These are phyloP conservation scores for Pterois miles DNA, from an alignment of 2,797 vertebrate genomes.

Conservation along the genomic window DNA sequence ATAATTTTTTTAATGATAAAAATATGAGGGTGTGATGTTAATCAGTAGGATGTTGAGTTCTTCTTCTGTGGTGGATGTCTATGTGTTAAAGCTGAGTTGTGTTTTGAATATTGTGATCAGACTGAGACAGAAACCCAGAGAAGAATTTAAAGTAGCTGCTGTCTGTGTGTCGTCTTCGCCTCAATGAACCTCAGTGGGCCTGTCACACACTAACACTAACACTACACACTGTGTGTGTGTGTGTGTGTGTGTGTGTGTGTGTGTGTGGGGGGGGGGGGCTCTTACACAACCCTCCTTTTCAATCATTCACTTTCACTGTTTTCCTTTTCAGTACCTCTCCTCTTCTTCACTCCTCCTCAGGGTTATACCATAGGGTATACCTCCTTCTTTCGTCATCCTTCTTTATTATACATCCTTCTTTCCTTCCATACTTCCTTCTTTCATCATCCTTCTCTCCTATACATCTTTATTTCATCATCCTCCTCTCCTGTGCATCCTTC, in stretches of 20 bases:
- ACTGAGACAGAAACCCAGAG: background rate
- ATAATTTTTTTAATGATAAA: no score
- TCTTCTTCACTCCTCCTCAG: background rate
- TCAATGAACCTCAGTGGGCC: constrained; percentile 26
- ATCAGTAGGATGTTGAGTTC: background rate
- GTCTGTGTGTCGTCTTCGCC: constrained; percentile 2
- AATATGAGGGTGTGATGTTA: no score
- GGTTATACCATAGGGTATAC: no score
- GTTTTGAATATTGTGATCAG: background rate
- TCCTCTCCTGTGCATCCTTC: background rate
- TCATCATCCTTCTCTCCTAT: background rate
- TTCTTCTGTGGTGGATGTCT: background rate
- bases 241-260: background rate
- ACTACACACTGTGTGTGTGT: background rate
- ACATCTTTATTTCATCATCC: background rate
- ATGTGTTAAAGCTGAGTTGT: no score
- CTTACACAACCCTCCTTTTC: constrained; percentile 42
- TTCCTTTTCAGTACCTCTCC: background rate
- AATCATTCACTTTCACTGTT: constrained; percentile 44
- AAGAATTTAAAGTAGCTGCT: constrained; percentile 18
- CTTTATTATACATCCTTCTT: background rate
- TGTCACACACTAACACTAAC: constrained; percentile 22
- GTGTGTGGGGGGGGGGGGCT: constrained; percentile 28
- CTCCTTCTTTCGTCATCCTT: background rate
- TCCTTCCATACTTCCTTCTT: background rate